A percentile compares a stretch with the other conserved stretches of the same genome.
Conservation (phyloP, 2,888 invertebrate genomes). For the Dynastes hyllus region DNA sequence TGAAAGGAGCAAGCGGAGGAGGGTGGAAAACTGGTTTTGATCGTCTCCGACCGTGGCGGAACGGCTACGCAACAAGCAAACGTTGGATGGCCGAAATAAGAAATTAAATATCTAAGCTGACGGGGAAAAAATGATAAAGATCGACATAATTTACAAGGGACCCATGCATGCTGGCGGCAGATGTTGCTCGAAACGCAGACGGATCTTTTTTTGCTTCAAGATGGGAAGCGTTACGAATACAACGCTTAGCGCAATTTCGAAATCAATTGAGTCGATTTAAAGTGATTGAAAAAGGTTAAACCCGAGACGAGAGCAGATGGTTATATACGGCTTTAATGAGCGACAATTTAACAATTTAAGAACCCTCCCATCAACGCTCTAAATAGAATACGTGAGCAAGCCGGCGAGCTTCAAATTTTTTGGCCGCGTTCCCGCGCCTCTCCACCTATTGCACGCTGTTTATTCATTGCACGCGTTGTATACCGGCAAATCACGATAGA, state of each 20-base stretch:
- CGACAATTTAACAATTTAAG: slow-evolving; percentile 47
- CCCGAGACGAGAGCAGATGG: slow-evolving; percentile 15
- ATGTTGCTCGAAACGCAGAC: neutral
- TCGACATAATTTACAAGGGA: neutral
- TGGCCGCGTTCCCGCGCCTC: slow-evolving; percentile 38
- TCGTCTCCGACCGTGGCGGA: slow-evolving; percentile 39
- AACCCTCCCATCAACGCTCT: slow-evolving; percentile 8
- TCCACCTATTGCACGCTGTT: no score
- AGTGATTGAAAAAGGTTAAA: slow-evolving; percentile 14
- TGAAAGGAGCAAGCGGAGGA: slow-evolving; percentile 51
- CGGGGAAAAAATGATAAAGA: neutral
- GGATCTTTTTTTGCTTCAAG: neutral
- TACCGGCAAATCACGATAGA: slow-evolving; percentile 27
- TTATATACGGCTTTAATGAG: slow-evolving; percentile 25
- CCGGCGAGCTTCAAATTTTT: slow-evolving; percentile 18
- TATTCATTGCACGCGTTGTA: neutral
- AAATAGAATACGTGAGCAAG: slow-evolving; percentile 36
- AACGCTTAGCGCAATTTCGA: neutral
- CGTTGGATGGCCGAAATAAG: neutral
- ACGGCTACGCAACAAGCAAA: neutral
- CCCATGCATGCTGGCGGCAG: neutral
- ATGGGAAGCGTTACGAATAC: neutral
- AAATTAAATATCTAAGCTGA: neutral
- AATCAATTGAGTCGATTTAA: slow-evolving; percentile 31
- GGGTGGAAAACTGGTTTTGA: slow-evolving; percentile 56